These are phyloP conservation scores for Protobothrops mucrosquamatus DNA, from an alignment of 2,113 vertebrate genomes.

Conservation along the genomic window DNA sequence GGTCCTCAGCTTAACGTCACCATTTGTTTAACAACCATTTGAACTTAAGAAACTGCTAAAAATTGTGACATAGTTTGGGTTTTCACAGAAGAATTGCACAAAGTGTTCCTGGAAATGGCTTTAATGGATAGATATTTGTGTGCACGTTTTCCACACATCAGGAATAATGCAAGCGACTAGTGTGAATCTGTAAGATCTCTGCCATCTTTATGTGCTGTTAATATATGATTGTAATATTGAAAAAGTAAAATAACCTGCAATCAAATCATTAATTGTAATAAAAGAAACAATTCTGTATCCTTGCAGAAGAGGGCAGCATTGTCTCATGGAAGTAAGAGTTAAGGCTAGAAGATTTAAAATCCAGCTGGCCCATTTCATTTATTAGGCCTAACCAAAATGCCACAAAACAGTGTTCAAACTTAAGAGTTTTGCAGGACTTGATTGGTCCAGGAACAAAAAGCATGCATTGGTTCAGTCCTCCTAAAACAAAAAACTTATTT, in stretches of 20 bases:
- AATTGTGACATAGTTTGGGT: neutral
- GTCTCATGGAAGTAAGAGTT: neutral
- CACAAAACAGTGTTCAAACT: neutral
- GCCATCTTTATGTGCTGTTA: neutral
- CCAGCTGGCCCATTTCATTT: neutral
- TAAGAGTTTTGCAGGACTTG: neutral
- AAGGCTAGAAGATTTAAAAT: neutral
- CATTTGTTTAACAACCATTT: neutral
- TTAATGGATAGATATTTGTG: neutral
- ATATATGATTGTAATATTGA: neutral
- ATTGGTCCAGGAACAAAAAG: neutral
- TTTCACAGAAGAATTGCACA: neutral
- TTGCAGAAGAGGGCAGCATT: constrained; percentile 31
- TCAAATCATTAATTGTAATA: neutral
- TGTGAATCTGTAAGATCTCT: neutral
- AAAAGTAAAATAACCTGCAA: neutral
- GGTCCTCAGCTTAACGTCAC: neutral
- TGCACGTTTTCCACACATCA: neutral
- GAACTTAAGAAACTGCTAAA: neutral
- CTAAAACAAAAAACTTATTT: neutral
- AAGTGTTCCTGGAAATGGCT: neutral
- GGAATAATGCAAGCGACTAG: neutral
- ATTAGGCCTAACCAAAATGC: neutral
- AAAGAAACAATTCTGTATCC: neutral
- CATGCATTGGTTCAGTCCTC: neutral